These are phyloP conservation scores for Chunga burmeisteri DNA, from an alignment of 2,113 vertebrate genomes.

Conservation along the genomic window DNA sequence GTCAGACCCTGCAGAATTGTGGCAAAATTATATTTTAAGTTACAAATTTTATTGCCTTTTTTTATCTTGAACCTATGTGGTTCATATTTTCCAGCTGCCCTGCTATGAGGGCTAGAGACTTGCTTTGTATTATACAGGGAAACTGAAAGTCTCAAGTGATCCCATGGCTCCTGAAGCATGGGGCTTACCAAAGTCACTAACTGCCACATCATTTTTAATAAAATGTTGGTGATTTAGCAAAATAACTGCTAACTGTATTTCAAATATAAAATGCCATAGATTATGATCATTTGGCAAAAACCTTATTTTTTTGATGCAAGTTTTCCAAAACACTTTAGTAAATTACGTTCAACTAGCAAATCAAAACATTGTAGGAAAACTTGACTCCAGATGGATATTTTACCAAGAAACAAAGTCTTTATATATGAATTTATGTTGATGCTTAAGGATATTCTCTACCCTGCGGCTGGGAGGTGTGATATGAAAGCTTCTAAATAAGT, in stretches of 20 bases:
- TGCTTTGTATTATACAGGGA: background rate
- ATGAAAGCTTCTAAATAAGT: background rate
- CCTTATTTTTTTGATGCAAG: background rate
- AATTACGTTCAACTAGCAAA: background rate
- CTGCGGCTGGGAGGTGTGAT: background rate
- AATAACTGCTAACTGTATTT: background rate
- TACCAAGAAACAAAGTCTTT: background rate
- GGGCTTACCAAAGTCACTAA: background rate
- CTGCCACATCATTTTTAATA: background rate
- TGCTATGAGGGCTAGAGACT: background rate
- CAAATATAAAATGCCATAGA: background rate
- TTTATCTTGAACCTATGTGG: background rate
- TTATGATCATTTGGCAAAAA: background rate
- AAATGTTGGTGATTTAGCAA: background rate
- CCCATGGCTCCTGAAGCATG: background rate
- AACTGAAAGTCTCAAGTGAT: background rate
- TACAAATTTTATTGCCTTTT: background rate
- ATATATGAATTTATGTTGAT: background rate
- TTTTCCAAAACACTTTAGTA: background rate
- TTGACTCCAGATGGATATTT: background rate
- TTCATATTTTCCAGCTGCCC: background rate
- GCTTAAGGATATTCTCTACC: background rate
- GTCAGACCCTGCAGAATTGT: background rate
- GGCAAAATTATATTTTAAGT: background rate
- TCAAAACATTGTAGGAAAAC: constrained; percentile 3